Evolutionary conservation across 2,888 invertebrate genomes (phyloP).

Genomic region (Eupithecia dodoneata): DNA sequence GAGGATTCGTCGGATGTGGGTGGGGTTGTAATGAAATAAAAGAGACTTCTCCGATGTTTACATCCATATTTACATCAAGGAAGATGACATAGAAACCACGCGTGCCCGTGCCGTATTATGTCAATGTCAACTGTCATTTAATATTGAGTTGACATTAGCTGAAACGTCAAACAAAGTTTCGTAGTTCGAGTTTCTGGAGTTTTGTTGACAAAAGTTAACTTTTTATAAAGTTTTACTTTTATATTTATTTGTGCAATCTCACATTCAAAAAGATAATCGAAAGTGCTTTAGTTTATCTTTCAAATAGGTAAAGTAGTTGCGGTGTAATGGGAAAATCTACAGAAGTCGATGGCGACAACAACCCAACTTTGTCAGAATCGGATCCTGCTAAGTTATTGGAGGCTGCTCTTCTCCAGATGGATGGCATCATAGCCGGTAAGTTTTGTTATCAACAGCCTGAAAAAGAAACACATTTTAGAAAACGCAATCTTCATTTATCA

Average conservation of each 20-base stretch:
- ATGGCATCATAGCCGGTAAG: slow-evolving; percentile 93
- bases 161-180: slow-evolving; percentile 56
- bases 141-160: background rate
- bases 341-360: slow-evolving; percentile 80
- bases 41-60: background rate
- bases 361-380: slow-evolving; percentile 86
- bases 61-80: no score
- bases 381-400: slow-evolving; percentile 94
- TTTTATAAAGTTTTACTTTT: slow-evolving; percentile 50
- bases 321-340: slow-evolving; percentile 78
- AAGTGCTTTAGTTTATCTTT: slow-evolving; percentile 4
- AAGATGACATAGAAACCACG: background rate
- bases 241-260: slow-evolving; percentile 19
- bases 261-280: slow-evolving; percentile 26
- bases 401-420: slow-evolving; percentile 94
- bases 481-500: background rate
- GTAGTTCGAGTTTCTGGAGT: background rate
- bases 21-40: background rate
- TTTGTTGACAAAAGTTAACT: slow-evolving; percentile 74
- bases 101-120: background rate
- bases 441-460: slow-evolving; percentile 9
- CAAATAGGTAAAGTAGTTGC: slow-evolving; percentile 18
- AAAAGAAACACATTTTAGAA: background rate
- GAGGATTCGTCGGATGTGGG: background rate
- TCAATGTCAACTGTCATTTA: slow-evolving; percentile 9